Evolutionary conservation across 2,797 vertebrate genomes (phyloP), one percentile per base, ranked within the genome.

Genomic region (Arrhamphus sclerolepis): DNA sequence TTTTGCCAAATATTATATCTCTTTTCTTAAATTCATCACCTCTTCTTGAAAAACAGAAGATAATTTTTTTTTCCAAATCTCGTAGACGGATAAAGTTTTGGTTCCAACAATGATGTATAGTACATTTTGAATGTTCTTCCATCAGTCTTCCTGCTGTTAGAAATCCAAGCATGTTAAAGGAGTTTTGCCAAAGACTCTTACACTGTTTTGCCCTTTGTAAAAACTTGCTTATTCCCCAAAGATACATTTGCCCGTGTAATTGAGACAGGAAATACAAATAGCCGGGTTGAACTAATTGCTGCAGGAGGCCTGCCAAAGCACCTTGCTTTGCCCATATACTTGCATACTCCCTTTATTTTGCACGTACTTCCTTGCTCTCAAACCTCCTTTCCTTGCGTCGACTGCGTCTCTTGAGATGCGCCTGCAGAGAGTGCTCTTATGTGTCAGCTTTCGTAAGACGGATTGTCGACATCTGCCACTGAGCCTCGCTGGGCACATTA

Each of bases 381-480:
- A 55, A 66, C 28, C 50, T 57, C 21, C 18, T 51, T 62, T 66
- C 46, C 59, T 53, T 61, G 46, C 20, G 0, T 49, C 47, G 63
- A 39, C 62, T 50, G 40, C 38, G 41, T 74, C 82, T 78, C 72
- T 46, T 56, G 83, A 81, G 80, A 77, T 70, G 62, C 53, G 64
- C 64, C 84, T 67, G 4, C 46, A 1, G 81, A 75, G 81, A 81
- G 80, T 46, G 42, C 81, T 81, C 84, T 83, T 85, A 78, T 75
- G 80, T 66, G 81, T 90, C 88, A 86, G 80, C 78, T 78, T 79
- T 39, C 74, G 69, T 55, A 90, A 92, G 89, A 92, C 63, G 72
- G 80, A 92, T 92, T 83, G 89, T 52, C 76, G 68, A 75, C 84
- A 89, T 89, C 87, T 89, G 84, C 81, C 80, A 73, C 80, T 57